Conservation (phyloP, 2,113 vertebrate genomes). For the Daboia siamensis region DNA sequence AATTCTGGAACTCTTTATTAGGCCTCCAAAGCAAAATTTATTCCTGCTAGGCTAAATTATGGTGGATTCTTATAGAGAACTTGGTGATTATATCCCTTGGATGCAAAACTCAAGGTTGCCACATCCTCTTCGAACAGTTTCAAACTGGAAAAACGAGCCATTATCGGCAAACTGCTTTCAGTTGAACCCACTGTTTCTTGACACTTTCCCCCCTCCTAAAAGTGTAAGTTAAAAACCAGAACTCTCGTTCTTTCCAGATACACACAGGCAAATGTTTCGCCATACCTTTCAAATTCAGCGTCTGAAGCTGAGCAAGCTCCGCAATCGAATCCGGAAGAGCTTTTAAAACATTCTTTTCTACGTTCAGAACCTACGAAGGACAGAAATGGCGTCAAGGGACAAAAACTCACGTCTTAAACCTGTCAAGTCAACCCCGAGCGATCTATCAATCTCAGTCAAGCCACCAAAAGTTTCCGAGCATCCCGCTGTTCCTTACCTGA, state of each 20-base stretch:
- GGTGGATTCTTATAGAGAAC: neutral
- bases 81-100: neutral
- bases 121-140: neutral
- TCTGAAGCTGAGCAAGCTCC: constrained; percentile 82
- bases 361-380: constrained; percentile 83
- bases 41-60: neutral
- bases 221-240: neutral
- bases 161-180: neutral
- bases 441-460: neutral
- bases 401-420: neutral
- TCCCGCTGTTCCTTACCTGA: constrained; percentile 66
- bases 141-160: neutral
- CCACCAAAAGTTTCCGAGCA: too few species aligned
- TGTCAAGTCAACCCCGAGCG: neutral
- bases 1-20: neutral
- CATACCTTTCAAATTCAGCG: constrained; percentile 88
- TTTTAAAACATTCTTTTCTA: constrained; percentile 85
- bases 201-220: neutral
- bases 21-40: neutral
- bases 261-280: neutral
- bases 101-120: neutral
- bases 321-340: constrained; percentile 81
- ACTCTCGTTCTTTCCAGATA: fast-evolving
- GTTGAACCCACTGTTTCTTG: neutral
- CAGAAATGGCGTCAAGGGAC: neutral